Conservation (phyloP, 2,113 vertebrate genomes). For the Poeciliopsis retropinna region DNA sequence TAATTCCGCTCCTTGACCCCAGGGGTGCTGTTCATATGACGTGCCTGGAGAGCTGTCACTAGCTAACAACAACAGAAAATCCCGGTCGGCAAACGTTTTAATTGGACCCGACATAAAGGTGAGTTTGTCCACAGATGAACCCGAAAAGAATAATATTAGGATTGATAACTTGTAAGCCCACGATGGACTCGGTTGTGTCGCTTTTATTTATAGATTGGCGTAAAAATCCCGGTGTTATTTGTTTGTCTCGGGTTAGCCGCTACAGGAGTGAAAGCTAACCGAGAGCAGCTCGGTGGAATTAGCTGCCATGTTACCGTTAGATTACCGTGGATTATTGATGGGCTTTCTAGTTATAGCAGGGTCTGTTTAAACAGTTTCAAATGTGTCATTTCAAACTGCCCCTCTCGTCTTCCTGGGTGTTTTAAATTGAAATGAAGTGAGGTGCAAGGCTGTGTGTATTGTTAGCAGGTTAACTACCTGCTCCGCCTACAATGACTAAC, state of each 20-base stretch:
- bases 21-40: constrained; percentile 19
- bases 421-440: neutral
- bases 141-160: rapidly evolving
- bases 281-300: constrained; percentile 23
- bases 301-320: constrained; percentile 35
- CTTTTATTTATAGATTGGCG: neutral
- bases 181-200: rapidly evolving
- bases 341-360: neutral
- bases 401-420: neutral
- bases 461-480: constrained; percentile 54
- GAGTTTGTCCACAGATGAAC: constrained; percentile 14
- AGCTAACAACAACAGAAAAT: constrained; percentile 73
- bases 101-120: constrained; percentile 54
- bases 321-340: constrained; percentile 11
- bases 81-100: constrained; percentile 41
- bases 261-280: constrained; percentile 41
- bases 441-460: constrained; percentile 4
- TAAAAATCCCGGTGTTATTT: constrained; percentile 39
- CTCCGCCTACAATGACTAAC: constrained; percentile 22
- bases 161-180: neutral
- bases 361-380: no score
- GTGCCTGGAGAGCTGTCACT: constrained; percentile 1
- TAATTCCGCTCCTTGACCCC: constrained; percentile 29
- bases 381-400: no score
- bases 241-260: constrained; percentile 47